Conservation (phyloP, 1,140 invertebrate species). For the Drosophila paulistorum region DNA sequence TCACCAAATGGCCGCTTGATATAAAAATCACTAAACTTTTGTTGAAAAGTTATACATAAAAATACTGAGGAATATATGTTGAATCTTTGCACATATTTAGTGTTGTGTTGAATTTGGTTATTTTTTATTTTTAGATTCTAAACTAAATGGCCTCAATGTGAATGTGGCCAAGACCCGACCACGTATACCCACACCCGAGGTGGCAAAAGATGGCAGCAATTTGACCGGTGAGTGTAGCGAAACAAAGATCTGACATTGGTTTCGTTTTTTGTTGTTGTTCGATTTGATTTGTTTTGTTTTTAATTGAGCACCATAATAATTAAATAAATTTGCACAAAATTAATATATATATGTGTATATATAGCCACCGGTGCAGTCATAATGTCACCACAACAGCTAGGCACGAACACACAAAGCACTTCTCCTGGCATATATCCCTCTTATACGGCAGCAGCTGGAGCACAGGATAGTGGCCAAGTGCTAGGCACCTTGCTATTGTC, state of each 20-base stretch:
- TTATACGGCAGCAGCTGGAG: conserved; percentile 85
- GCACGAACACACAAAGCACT: conserved; percentile 72
- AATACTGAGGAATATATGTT: too few species aligned
- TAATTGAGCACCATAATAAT: conserved; percentile 19
- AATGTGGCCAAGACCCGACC: conserved; percentile 89
- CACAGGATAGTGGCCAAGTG: conserved; percentile 86
- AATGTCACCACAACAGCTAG: conserved; percentile 83
- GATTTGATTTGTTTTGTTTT: background rate
- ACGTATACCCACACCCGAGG: conserved; percentile 93
- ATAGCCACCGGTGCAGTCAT: conserved; percentile 66
- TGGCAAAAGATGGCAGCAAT: conserved; percentile 89
- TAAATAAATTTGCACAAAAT: conserved; percentile 23
- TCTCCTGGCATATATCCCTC: conserved; percentile 85
- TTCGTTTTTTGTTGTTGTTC: background rate
- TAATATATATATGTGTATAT: conserved; percentile 30
- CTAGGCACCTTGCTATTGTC: conserved; percentile 89
- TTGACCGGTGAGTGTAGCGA: conserved; percentile 73
- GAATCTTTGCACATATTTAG: background rate
- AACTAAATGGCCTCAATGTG: conserved; percentile 86
- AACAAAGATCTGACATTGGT: too few species aligned
- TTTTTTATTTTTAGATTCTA: conserved; percentile 59
- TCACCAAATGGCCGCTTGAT: too few species aligned
- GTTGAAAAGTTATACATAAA: too few species aligned
- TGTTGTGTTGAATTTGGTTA: background rate
- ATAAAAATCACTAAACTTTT: too few species aligned